phyloP scores from a whole-genome alignment of 2,797 vertebrate species.

The Hozukius guyotensis region DNA sequence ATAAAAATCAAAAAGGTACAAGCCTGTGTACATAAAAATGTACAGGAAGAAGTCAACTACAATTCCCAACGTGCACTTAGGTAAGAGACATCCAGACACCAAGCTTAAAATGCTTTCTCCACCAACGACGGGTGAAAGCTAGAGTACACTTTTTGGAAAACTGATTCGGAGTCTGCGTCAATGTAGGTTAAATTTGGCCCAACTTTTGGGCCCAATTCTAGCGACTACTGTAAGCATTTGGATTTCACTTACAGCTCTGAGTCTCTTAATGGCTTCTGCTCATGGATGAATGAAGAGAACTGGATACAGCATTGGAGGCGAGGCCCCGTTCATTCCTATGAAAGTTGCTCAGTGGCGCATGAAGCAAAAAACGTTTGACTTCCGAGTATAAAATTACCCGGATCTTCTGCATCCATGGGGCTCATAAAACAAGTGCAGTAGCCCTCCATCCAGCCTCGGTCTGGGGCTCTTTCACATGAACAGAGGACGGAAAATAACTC shows the following conservation, averaged over 20 bases:
- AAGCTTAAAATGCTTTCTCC: background rate
- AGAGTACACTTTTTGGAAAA: background rate
- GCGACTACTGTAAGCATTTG: background rate
- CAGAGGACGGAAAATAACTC: too few species aligned
- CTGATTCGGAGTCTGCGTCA: background rate
- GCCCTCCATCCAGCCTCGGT: too few species aligned
- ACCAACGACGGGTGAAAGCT: background rate
- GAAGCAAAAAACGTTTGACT: background rate
- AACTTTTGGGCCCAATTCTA: background rate
- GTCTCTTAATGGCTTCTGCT: background rate
- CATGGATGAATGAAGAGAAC: too few species aligned
- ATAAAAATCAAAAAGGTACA: background rate
- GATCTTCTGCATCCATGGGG: background rate
- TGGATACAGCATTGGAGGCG: too few species aligned
- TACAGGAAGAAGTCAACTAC: background rate
- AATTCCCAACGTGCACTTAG: background rate
- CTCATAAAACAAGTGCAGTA: background rate
- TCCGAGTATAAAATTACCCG: fast-evolving
- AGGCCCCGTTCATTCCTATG: too few species aligned
- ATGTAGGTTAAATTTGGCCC: background rate
- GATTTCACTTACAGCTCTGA: background rate
- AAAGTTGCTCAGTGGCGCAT: background rate
- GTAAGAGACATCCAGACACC: background rate
- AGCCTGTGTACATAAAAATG: background rate
- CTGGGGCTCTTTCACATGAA: too few species aligned